Conservation (phyloP, 2,797 vertebrate genomes). For the Cossypha polioptera region DNA sequence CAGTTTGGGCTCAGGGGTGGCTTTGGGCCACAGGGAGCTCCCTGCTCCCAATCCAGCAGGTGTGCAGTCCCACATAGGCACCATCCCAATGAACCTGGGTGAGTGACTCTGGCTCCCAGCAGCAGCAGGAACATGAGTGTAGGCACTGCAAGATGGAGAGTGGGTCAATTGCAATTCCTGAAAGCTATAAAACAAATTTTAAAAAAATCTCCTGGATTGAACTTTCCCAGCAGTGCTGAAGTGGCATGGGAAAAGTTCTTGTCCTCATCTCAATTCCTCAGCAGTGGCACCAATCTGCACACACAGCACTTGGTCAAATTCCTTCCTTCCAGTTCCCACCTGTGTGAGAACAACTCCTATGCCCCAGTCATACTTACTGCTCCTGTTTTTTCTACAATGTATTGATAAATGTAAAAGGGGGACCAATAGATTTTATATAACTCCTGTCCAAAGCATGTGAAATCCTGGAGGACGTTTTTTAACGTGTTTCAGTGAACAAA, state of each 20-base stretch:
- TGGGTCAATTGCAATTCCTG: background rate
- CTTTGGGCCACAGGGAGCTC: background rate
- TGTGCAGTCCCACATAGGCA: accelerated
- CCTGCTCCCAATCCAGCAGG: background rate
- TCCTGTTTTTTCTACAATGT: background rate
- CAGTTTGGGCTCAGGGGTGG: background rate
- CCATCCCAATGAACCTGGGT: background rate
- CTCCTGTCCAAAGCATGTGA: background rate
- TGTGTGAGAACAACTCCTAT: background rate
- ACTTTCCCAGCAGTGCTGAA: background rate
- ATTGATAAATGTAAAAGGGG: background rate
- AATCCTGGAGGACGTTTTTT: background rate
- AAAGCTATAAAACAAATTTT: background rate
- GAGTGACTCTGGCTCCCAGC: background rate
- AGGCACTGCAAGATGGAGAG: background rate
- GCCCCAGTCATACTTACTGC: background rate
- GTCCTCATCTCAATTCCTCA: background rate
- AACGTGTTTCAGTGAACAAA: background rate
- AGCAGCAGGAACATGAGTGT: background rate
- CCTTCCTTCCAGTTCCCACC: background rate
- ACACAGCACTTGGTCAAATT: background rate
- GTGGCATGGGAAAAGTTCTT: background rate
- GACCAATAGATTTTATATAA: background rate
- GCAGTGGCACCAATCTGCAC: background rate
- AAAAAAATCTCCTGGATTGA: background rate